Conservation (phyloP, 2,888 invertebrate species). For the Cactoblastis cactorum region DNA sequence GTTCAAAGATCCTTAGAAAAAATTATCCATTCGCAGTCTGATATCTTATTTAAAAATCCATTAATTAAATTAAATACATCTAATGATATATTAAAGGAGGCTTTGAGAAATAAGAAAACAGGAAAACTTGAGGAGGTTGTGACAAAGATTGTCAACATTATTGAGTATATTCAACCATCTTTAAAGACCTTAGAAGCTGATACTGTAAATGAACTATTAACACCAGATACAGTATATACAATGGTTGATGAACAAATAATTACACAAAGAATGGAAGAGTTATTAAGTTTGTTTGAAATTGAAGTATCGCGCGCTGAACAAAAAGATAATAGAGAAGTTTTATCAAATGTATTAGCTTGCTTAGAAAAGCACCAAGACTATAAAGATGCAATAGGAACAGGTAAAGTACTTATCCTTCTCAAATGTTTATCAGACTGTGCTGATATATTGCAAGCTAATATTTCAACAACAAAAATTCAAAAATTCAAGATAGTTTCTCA, state of each 20-base stretch:
- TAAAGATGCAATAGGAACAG: slow-evolving; percentile 46
- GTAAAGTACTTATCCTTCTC: slow-evolving; percentile 51
- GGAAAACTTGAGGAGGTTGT: slow-evolving; percentile 30
- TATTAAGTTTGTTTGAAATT: slow-evolving; percentile 33
- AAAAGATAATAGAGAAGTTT: slow-evolving; percentile 18
- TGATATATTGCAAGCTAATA: slow-evolving; percentile 40
- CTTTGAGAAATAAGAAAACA: slow-evolving; percentile 23
- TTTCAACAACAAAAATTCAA: slow-evolving; percentile 25
- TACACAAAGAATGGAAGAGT: slow-evolving; percentile 34
- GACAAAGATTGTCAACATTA: slow-evolving; percentile 27
- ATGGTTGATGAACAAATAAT: slow-evolving; percentile 28
- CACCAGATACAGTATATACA: slow-evolving; percentile 15
- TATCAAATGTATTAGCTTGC: slow-evolving; percentile 38
- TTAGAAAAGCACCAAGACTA: slow-evolving; percentile 50
- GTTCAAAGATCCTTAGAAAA: slow-evolving; percentile 43
- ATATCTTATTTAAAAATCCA: slow-evolving; percentile 43
- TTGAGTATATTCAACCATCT: slow-evolving; percentile 33
- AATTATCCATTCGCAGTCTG: slow-evolving; percentile 46
- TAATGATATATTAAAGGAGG: slow-evolving; percentile 24
- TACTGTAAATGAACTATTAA: slow-evolving; percentile 39
- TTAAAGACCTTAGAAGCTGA: slow-evolving; percentile 30
- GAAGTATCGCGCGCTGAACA: slow-evolving; percentile 17
- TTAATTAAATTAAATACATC: slow-evolving; percentile 35
- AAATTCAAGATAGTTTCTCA: slow-evolving; percentile 30
- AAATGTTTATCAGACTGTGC: slow-evolving; percentile 61